Conservation (phyloP, 2,797 vertebrate genomes). For the Danio jaintianensis region DNA sequence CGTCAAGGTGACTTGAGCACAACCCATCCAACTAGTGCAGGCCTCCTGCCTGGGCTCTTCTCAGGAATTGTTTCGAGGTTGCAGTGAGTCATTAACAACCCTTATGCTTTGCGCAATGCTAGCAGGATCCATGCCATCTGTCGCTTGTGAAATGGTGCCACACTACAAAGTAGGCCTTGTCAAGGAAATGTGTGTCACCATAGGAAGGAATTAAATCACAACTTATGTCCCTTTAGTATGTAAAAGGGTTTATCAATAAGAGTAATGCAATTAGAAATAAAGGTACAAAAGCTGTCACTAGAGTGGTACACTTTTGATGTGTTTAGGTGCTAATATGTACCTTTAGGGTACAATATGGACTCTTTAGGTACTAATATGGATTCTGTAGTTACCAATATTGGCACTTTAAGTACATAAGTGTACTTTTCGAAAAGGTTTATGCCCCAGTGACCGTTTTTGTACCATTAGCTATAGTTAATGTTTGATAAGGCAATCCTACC, state of each 20-base stretch:
- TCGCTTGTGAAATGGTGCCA: conserved; percentile 52
- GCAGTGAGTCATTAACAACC: conserved; percentile 39
- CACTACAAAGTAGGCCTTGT: conserved; percentile 48
- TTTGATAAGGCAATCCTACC: too few relatives aligned
- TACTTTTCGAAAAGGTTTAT: too few relatives aligned
- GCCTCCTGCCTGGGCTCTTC: conserved; percentile 15
- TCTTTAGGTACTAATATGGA: too few relatives aligned
- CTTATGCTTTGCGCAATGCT: conserved; percentile 49
- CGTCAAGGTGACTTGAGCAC: conserved; percentile 55
- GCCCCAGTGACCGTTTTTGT: too few relatives aligned
- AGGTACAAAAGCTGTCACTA: too few relatives aligned
- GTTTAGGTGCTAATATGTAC: too few relatives aligned
- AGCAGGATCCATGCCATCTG: conserved; percentile 40
- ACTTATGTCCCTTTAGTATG: conserved; percentile 28
- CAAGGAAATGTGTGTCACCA: conserved; percentile 25
- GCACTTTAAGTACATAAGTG: too few relatives aligned
- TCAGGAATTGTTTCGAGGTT: conserved; percentile 42
- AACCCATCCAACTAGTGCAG: conserved; percentile 44
- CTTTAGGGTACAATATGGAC: too few relatives aligned
- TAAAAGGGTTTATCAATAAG: neutral
- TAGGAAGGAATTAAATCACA: conserved; percentile 37
- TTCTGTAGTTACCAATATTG: too few relatives aligned
- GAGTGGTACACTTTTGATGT: too few relatives aligned
- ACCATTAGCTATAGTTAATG: too few relatives aligned
- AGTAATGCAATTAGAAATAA: neutral